Conservation (phyloP, 2,113 vertebrate genomes). For the Laticauda laticaudata region DNA sequence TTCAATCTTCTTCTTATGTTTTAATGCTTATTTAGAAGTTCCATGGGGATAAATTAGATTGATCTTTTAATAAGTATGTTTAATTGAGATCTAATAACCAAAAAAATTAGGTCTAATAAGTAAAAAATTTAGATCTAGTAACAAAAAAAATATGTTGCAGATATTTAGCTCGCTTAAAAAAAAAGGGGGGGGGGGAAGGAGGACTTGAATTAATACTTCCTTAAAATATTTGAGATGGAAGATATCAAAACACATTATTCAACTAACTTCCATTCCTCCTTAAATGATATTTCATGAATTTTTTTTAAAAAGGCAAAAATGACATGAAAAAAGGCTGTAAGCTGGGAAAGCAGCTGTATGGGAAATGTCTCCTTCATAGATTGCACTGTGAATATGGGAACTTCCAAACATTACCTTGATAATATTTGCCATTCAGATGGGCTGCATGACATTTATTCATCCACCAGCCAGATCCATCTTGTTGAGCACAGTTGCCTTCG, state of each 20-base stretch:
- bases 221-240: not conserved
- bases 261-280: not conserved
- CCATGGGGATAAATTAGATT: not conserved
- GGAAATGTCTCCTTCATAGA: not conserved
- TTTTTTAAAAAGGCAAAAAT: not conserved
- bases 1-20: not conserved
- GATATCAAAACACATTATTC: not conserved
- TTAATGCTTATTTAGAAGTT: not conserved
- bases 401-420: constrained; percentile 67
- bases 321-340: not conserved
- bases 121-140: not conserved
- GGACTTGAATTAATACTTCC: not conserved
- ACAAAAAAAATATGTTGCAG: not conserved
- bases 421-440: constrained; percentile 93
- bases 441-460: constrained; percentile 97
- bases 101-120: not conserved
- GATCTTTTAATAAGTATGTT: not conserved
- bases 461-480: constrained; percentile 97
- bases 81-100: not conserved
- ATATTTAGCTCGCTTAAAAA: not conserved
- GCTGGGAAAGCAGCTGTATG: not conserved
- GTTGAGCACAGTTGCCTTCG: constrained; percentile 83
- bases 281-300: not conserved
- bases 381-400: not conserved
- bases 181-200: no score